Evolutionary conservation across 2,888 invertebrate species (phyloP).

Genomic region (Andrena praecox): DNA sequence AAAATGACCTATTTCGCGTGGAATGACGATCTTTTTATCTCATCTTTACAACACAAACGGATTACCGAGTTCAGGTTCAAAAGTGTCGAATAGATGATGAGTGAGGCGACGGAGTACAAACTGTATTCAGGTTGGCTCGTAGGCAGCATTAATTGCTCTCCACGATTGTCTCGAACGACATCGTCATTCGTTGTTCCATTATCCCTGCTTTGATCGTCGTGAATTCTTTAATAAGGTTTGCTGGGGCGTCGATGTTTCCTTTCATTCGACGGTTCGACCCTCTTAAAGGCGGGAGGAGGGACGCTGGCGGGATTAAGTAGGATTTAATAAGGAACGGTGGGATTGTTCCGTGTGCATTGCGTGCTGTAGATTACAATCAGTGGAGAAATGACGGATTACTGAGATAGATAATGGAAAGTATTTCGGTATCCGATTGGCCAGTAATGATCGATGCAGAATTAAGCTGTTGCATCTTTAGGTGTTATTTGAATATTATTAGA

Average conservation of each 20-base stretch:
- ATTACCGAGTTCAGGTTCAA: constrained; percentile 9
- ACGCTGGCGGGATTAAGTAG: constrained; percentile 19
- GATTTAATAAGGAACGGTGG: constrained; percentile 22
- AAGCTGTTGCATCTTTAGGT: too few species aligned
- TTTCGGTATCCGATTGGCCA: background rate
- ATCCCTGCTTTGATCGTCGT: constrained; percentile 13
- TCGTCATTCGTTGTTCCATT: constrained; percentile 26
- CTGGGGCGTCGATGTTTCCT: constrained; percentile 27
- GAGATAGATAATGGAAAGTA: background rate
- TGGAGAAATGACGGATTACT: background rate
- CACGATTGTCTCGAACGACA: constrained; percentile 41
- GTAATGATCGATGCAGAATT: background rate
- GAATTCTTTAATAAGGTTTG: constrained; percentile 35
- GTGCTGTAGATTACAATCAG: background rate
- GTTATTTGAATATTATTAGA: too few species aligned
- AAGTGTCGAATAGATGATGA: constrained; percentile 7
- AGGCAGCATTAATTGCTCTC: constrained; percentile 57
- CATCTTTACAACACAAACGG: too few species aligned
- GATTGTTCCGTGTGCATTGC: background rate
- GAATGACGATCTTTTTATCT: too few species aligned
- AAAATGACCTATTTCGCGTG: too few species aligned
- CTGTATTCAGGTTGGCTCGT: constrained; percentile 47
- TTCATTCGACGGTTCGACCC: constrained; percentile 11
- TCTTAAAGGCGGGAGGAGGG: background rate
- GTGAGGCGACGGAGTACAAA: constrained; percentile 36